Percentiles rank a stretch among this genome's conserved stretches.
phyloP scores from a whole-genome alignment of 2,888 invertebrate genomes.

The Heliothis peltigera region DNA sequence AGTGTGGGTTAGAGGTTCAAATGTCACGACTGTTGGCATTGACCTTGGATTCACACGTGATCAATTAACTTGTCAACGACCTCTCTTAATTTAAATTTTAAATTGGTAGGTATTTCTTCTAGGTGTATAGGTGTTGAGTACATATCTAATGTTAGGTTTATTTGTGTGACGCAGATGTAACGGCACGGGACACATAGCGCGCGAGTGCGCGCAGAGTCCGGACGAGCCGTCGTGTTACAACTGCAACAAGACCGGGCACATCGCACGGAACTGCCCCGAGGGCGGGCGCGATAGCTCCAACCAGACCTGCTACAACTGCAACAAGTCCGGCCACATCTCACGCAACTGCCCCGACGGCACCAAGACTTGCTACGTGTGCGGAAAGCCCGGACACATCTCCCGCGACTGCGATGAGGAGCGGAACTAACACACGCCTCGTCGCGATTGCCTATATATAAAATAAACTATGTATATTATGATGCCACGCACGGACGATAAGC shows the following conservation, averaged over 20 bases:
- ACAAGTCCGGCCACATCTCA: conserved; percentile 97
- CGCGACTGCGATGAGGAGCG: conserved; percentile 96
- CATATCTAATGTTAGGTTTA: conserved; percentile 15
- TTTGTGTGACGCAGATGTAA: conserved; percentile 91
- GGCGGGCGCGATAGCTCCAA: conserved; percentile 92
- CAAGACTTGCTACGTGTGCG: conserved; percentile 97
- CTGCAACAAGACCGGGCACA: conserved; percentile 98
- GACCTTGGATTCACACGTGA: conserved; percentile 50
- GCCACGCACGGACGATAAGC: conserved; percentile 89
- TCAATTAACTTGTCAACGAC: conserved; percentile 22
- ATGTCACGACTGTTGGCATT: conserved; percentile 43
- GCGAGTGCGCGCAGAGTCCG: conserved; percentile 96
- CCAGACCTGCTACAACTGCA: conserved; percentile 98
- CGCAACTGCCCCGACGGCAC: conserved; percentile 96
- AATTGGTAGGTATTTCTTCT: background rate
- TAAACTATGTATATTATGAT: conserved; percentile 87
- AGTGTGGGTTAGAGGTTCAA: conserved; percentile 36
- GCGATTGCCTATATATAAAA: conserved; percentile 70
- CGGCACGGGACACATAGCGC: conserved; percentile 97
- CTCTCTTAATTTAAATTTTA: conserved; percentile 22
- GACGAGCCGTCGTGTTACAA: conserved; percentile 97
- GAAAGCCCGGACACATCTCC: conserved; percentile 97
- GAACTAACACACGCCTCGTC: conserved; percentile 82
- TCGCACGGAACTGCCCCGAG: conserved; percentile 96
- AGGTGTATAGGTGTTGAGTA: background rate